phyloP scores from a whole-genome alignment of 1,140 invertebrate species.

The Drosophila virilis region DNA sequence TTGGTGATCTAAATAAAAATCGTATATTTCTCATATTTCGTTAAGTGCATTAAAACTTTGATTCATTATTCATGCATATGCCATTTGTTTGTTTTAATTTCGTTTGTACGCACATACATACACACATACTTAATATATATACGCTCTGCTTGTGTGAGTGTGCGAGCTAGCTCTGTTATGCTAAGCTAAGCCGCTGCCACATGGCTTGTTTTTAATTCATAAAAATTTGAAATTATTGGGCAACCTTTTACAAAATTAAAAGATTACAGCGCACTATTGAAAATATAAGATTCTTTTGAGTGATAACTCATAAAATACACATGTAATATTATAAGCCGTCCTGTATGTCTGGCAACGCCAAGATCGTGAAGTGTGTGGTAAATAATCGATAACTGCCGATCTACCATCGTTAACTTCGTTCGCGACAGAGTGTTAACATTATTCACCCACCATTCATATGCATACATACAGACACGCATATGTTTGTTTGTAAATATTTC shows the following conservation, averaged over 20 bases:
- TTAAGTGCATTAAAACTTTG: not conserved
- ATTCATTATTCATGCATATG: not conserved
- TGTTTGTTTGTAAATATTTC: conserved; percentile 6
- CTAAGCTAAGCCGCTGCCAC: not conserved
- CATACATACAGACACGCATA: not conserved
- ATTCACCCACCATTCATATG: not conserved
- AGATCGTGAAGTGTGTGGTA: conserved; percentile 23
- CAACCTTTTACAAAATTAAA: too few relatives aligned
- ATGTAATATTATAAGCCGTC: conserved; percentile 2
- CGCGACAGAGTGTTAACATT: not conserved
- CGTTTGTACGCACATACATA: not conserved
- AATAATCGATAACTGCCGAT: conserved; percentile 36
- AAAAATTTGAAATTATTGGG: too few relatives aligned
- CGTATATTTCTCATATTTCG: not conserved
- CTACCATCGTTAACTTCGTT: not conserved
- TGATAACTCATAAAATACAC: not conserved
- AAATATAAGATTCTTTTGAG: not conserved
- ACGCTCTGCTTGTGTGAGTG: not conserved
- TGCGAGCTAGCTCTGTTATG: not conserved
- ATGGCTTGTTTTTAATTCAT: not conserved
- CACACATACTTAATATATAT: not conserved
- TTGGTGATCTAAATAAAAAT: not conserved
- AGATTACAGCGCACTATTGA: not conserved
- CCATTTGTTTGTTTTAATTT: not conserved
- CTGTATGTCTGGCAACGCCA: conserved; percentile 23